Conservation (phyloP, 2,113 vertebrate genomes). For the Poeciliopsis prolifica region DNA sequence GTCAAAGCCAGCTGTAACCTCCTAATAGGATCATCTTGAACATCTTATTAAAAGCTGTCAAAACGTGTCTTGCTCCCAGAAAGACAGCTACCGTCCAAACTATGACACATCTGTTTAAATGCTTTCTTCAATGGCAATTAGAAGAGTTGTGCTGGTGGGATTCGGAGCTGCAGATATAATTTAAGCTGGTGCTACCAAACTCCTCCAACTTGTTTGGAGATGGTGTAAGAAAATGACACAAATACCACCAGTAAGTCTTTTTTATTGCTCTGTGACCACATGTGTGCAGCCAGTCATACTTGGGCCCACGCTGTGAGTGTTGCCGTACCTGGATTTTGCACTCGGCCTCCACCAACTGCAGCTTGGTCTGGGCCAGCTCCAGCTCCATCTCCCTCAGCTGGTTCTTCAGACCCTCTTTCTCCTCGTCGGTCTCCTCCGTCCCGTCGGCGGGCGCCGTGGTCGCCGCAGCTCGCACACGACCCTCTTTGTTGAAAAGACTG, state of each 20-base stretch:
- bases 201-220: not conserved
- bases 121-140: not conserved
- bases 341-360: conserved; percentile 97
- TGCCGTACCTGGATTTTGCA: conserved; percentile 94
- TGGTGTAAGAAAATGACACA: not conserved
- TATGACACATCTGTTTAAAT: conserved; percentile 5
- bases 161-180: not conserved
- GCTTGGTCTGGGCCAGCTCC: conserved; percentile 96
- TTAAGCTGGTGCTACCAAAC: not conserved
- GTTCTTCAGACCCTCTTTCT: conserved; percentile 93
- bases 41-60: not conserved
- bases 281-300: not conserved
- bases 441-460: conserved; percentile 77
- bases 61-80: not conserved
- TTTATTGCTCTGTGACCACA: not conserved
- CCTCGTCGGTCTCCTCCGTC: conserved; percentile 89
- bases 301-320: not conserved
- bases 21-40: not conserved
- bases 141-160: not conserved
- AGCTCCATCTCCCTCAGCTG: conserved; percentile 98
- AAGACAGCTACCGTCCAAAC: not conserved
- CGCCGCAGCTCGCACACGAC: conserved; percentile 65
- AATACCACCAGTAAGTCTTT: not conserved
- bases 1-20: not conserved
- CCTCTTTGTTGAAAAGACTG: conserved; percentile 76